A percentile compares a stretch with the other conserved stretches of the same genome.
These are phyloP conservation scores for Pseudomugil gertrudae DNA, from an alignment of 2,797 vertebrate species.

Conservation along the genomic window DNA sequence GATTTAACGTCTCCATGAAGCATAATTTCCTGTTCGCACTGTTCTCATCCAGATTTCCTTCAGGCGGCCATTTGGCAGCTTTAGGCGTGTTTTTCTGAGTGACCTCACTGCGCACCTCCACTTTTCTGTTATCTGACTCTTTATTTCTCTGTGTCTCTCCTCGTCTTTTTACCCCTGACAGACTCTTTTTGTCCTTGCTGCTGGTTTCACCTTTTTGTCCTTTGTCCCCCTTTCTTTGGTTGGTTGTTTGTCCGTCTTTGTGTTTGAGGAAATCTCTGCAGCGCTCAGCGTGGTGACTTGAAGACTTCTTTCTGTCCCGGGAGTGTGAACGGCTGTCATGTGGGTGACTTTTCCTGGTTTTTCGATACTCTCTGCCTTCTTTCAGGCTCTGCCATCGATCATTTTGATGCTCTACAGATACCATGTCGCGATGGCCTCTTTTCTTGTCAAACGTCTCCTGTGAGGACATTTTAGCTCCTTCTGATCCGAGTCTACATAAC, in stretches of 20 bases:
- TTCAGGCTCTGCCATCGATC: constrained; percentile 33
- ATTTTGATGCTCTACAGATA: constrained; percentile 25
- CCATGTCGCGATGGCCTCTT: constrained; percentile 23
- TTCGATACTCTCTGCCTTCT: constrained; percentile 48
- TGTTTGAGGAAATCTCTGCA: constrained; percentile 47
- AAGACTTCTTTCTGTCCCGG: constrained; percentile 72
- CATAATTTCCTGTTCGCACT: constrained; percentile 90
- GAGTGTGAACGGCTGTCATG: constrained; percentile 41
- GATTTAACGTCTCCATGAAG: constrained; percentile 97
- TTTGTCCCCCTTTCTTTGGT: constrained; percentile 80
- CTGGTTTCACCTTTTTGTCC: constrained; percentile 78
- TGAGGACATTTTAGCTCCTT: constrained; percentile 70
- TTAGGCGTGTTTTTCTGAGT: constrained; percentile 14
- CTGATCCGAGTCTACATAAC: constrained; percentile 41
- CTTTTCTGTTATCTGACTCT: constrained; percentile 70
- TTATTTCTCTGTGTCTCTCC: constrained; percentile 70
- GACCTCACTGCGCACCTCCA: constrained; percentile 28
- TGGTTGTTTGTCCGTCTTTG: constrained; percentile 68
- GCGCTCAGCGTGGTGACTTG: constrained; percentile 47
- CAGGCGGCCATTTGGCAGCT: constrained; percentile 32
- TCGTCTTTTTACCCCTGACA: constrained; percentile 54
- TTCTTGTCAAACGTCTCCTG: constrained; percentile 56
- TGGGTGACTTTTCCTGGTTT: constrained; percentile 37
- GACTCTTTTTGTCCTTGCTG: constrained; percentile 68
- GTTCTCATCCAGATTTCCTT: constrained; percentile 69